Evolutionary conservation across 2,113 vertebrate genomes (phyloP), one percentile per base, ranked within the genome.

Genomic region (Lasiurus borealis): DNA sequence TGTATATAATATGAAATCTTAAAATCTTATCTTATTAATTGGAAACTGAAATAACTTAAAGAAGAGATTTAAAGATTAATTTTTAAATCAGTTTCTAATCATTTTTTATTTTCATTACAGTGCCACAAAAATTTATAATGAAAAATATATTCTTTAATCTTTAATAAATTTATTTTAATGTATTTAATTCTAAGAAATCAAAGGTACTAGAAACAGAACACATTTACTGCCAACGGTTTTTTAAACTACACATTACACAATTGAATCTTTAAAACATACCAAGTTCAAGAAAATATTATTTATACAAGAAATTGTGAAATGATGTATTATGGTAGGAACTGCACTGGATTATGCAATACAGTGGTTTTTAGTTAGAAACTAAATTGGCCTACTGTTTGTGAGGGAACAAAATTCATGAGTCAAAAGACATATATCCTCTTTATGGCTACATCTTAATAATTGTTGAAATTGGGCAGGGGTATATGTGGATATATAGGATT

Each of bases 81-180:
- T 98, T 98, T 98, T 97, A 98, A 98, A 98, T 98, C 97, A 97
- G 72, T 96, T 98, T 98, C 98, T 98, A 98, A 98, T 98, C 98
- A 40, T 98, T 98, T 98, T 97, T 97, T 94, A 96, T 96, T 97
- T 98, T 98, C 96, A 98, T 98, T 98, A 97, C 66, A 85, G n/a
- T 95, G 62, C 69, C 97, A 89, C 95, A 81, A 82, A 98, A 98
- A 97, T 97, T 97, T 96, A 96, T 98, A 97, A 98, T 98, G 97
- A 98, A 98, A 98, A 98, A 95, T 98, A 76, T 9, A 97, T 89
- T 97, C 85, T 94, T 98, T 98, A 98, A 96, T 96, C 94, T 98
- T 98, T 97, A 98, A 98, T 98, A 97, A 85, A 97, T 97, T 97
- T 82, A 95, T 96, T 97, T 97, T 85, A 97, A 73, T 96, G 88